phyloP scores from a whole-genome alignment of 2,113 vertebrate species.

The Urocolius indicus region DNA sequence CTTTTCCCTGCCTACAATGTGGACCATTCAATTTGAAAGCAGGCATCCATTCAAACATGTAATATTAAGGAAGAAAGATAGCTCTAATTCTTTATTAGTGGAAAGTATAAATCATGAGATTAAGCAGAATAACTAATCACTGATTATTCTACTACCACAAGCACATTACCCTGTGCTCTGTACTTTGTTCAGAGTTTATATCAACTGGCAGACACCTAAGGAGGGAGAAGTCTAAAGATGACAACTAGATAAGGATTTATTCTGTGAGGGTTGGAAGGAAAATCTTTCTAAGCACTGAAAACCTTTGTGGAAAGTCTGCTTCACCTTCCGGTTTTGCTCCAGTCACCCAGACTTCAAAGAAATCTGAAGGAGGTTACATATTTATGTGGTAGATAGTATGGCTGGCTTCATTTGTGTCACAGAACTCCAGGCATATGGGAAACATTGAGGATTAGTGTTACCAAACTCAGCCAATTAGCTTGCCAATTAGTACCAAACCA shows the following conservation, averaged over 20 bases:
- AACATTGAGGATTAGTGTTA: neutral
- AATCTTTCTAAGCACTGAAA: neutral
- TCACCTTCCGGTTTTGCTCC: neutral
- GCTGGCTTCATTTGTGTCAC: accelerated
- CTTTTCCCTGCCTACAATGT: neutral
- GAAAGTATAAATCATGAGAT: neutral
- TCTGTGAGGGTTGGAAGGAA: neutral
- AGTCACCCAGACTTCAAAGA: neutral
- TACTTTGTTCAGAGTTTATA: neutral
- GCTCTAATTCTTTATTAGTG: neutral
- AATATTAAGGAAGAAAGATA: neutral
- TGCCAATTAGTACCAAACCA: neutral
- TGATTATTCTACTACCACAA: neutral
- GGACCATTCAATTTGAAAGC: neutral
- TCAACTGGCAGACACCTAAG: neutral
- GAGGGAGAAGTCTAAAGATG: neutral
- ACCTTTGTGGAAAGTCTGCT: neutral
- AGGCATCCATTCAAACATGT: neutral
- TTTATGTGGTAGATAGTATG: neutral
- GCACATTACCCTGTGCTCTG: neutral
- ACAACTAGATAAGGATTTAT: neutral
- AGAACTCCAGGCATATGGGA: neutral
- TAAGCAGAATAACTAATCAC: neutral
- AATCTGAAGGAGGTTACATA: neutral
- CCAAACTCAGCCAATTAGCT: neutral